Conservation (phyloP, 2,113 vertebrate genomes). For the Struthio camelus region DNA sequence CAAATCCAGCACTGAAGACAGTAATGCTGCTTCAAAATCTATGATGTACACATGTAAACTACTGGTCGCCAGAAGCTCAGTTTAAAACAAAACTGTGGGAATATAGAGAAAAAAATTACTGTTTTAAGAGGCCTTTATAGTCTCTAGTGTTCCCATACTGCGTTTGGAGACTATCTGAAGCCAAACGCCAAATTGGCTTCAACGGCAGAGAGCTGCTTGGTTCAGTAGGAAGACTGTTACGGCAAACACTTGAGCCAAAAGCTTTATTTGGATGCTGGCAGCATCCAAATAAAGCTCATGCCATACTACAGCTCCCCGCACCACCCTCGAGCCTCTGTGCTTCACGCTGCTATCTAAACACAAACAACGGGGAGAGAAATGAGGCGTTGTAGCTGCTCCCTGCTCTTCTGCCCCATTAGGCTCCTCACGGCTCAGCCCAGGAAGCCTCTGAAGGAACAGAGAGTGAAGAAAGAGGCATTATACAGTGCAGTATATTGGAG, state of each 20-base stretch:
- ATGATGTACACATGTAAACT: neutral
- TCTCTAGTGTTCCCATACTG: neutral
- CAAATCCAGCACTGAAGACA: neutral
- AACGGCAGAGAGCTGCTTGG: accelerated
- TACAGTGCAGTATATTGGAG: accelerated
- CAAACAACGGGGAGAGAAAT: neutral
- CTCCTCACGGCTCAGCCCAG: neutral
- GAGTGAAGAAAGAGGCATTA: accelerated
- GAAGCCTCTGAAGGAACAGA: accelerated
- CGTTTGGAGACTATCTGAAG: neutral
- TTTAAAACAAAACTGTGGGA: neutral
- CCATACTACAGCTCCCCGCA: accelerated
- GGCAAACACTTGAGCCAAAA: accelerated
- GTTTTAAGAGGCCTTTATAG: neutral
- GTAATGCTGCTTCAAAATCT: neutral
- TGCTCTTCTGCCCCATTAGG: accelerated
- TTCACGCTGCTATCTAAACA: neutral
- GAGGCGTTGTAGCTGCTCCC: accelerated
- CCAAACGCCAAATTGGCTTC: neutral
- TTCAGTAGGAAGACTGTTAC: neutral
- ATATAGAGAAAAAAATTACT: accelerated
- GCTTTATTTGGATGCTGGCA: neutral
- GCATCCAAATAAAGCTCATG: accelerated
- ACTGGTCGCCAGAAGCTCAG: accelerated
- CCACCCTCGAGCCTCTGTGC: neutral